Evolutionary conservation across 2,113 vertebrate genomes (phyloP).

Genomic region (Scopus umbretta): DNA sequence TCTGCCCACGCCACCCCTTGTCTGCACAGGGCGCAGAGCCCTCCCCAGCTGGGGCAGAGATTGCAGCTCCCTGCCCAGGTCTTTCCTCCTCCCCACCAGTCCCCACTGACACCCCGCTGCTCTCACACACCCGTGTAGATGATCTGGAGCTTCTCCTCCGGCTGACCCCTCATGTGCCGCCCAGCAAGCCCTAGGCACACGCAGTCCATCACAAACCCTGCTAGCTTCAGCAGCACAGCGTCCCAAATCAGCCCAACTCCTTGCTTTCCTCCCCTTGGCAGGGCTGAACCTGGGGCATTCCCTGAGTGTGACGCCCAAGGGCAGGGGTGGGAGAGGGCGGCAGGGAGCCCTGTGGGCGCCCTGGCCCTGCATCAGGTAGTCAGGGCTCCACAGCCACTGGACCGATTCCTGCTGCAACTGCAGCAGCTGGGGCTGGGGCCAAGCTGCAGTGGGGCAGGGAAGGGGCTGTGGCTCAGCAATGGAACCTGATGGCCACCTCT

Average conservation of each 20-base stretch:
- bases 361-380: accelerated
- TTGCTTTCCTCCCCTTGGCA: neutral
- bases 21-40: neutral
- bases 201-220: neutral
- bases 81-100: neutral
- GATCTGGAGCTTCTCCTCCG: neutral
- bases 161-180: accelerated
- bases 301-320: accelerated
- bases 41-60: neutral
- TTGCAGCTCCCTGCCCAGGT: neutral
- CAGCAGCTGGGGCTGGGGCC: neutral
- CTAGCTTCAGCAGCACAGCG: too few species aligned
- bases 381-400: neutral
- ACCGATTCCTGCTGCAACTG: neutral
- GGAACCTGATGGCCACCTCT: neutral
- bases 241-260: too few species aligned
- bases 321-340: neutral
- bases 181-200: neutral
- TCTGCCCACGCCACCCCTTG: neutral
- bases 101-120: neutral
- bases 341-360: neutral
- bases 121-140: neutral
- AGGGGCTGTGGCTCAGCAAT: neutral
- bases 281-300: neutral
- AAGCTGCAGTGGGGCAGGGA: neutral